phyloP scores from a whole-genome alignment of 2,113 vertebrate genomes.

The Alouatta palliata region DNA sequence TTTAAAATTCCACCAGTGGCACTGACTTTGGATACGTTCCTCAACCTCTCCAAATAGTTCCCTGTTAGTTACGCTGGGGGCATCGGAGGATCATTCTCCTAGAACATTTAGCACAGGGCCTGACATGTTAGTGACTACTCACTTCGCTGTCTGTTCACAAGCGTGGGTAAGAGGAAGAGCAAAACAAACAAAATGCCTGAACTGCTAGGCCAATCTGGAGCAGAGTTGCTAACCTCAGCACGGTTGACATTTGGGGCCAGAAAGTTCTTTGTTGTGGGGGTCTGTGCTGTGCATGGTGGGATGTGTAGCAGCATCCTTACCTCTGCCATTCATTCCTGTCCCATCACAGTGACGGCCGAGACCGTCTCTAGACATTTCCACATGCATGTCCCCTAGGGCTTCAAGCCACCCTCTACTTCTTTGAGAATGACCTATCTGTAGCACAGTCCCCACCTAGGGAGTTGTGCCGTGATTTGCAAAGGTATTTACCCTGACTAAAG shows the following conservation, averaged over 20 bases:
- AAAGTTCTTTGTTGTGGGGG: not conserved
- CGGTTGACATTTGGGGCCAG: not conserved
- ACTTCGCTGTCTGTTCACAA: not conserved
- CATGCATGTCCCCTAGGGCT: fast-evolving
- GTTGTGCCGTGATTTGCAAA: fast-evolving
- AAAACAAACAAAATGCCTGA: not conserved
- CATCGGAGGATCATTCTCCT: fast-evolving
- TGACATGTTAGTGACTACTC: not conserved
- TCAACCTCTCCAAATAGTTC: not conserved
- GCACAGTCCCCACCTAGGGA: fast-evolving
- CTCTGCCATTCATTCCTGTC: not conserved
- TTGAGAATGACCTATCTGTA: not conserved
- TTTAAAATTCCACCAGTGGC: not conserved
- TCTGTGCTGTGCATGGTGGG: not conserved
- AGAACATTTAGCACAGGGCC: too few relatives aligned
- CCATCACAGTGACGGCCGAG: not conserved
- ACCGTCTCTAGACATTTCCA: not conserved
- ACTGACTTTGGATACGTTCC: not conserved
- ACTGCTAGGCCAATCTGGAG: not conserved
- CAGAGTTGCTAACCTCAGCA: not conserved
- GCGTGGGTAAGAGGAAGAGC: not conserved
- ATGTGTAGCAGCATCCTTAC: not conserved
- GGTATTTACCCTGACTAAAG: not conserved
- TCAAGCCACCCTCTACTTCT: not conserved
- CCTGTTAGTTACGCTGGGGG: too few relatives aligned